Base-by-base conservation (phyloP, 2,113 vertebrate species). In the human (Homo sapiens) region DNA sequence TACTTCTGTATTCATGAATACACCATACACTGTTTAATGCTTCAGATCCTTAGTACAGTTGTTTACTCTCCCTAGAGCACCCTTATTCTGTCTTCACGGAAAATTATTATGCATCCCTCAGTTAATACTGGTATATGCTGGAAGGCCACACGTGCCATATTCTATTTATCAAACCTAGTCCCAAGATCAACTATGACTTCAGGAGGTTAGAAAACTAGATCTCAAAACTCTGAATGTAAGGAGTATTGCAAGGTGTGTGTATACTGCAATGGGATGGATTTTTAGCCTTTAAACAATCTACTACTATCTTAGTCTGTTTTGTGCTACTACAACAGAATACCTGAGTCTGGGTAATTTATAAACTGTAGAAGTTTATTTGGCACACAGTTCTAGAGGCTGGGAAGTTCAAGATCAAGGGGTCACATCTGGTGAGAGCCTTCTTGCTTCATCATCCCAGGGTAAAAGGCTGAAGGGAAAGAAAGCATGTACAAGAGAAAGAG, bases 191-290 rank as follows among this genome's bases (percentile, higher is more conserved):
- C 8, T 20, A 88, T 57, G 20, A 30, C 32, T 90, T 10, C 6
- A 80, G 48, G 10, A 27, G 1, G 4, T 9, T 73, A 40, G 6
- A 73, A 35, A 97, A 82, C 40, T 8, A 72, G 57, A 92, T 45
- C 25, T 38, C 25, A 45, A 85, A 91, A 68, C 22, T 90, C 18
- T 72, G 12, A 11, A 52, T 3, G 0, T 68, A 59, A 80, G 7
- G 5, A 82, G 2, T 14, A 0, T n/a, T 40, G 0, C 23, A 38
- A 38, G 1, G 2, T 2, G 0, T 73, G 5, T 72, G 30, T 11
- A 16, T 17, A 64, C 2, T n/a, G 12, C 23, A 64, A n/a, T 40
- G 8, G 27, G 20, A 72, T 30, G 20, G 6, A n/a, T 55, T 27
- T 70, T 72, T 70, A 4, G 48, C 7, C 12, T 57, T 50, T 66